These are phyloP conservation scores for Indri indri DNA, from an alignment of 2,113 vertebrate genomes.

Conservation along the genomic window DNA sequence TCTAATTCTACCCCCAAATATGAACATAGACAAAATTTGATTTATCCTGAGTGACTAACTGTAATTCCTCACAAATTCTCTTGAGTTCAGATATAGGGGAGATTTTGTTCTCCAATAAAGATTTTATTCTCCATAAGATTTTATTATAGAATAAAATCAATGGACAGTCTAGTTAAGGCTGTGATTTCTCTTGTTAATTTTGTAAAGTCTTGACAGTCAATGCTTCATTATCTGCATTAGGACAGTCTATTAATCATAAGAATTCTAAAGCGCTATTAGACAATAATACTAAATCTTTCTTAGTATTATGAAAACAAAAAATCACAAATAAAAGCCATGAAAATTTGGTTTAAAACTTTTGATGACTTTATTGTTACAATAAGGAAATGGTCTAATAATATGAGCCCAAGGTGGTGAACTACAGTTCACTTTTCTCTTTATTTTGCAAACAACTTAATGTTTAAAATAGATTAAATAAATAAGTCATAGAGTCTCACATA, in stretches of 20 bases:
- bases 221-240: not conserved
- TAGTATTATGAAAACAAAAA: slow-evolving; percentile 42
- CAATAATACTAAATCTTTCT: not conserved
- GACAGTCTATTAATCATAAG: not conserved
- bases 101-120: not conserved
- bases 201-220: not conserved
- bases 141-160: slow-evolving; percentile 12
- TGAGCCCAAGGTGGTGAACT: not conserved
- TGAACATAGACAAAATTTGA: not conserved
- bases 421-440: not conserved
- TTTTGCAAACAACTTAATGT: not conserved
- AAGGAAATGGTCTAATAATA: slow-evolving; percentile 1
- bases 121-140: not conserved
- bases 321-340: slow-evolving; percentile 28
- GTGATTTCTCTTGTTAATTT: not conserved
- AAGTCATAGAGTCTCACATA: not conserved
- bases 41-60: not conserved
- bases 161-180: not conserved
- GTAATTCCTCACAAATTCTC: slow-evolving; percentile 34
- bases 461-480: not conserved
- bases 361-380: not conserved
- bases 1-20: not conserved
- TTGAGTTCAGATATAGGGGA: not conserved
- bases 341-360: slow-evolving; percentile 29
- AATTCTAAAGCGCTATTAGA: not conserved